Conservation (phyloP, 1,140 invertebrate genomes). For the Neodiprion fabricii region DNA sequence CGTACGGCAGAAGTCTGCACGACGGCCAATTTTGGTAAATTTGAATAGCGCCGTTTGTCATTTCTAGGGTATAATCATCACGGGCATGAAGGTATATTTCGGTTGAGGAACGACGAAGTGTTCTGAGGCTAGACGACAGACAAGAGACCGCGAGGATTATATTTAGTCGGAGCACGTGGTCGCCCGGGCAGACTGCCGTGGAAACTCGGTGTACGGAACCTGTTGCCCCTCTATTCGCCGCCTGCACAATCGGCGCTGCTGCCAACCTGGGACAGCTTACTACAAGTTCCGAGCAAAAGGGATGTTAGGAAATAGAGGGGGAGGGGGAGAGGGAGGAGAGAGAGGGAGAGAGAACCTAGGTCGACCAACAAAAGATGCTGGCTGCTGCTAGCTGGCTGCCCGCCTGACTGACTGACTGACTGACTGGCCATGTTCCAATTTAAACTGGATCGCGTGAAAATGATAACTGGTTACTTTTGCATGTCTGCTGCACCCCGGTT, state of each 20-base stretch:
- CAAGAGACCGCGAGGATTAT: slow-evolving; percentile 30
- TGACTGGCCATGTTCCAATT: background rate
- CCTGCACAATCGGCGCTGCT: background rate
- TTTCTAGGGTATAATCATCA: too few relatives aligned
- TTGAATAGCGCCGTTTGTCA: too few relatives aligned
- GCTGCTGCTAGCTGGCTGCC: too few relatives aligned
- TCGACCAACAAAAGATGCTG: background rate
- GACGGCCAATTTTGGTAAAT: too few relatives aligned
- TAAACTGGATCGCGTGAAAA: slow-evolving; percentile 7
- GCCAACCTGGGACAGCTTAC: background rate
- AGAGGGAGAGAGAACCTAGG: background rate
- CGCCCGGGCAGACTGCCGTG: slow-evolving; percentile 23
- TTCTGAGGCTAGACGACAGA: background rate
- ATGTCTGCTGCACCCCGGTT: background rate
- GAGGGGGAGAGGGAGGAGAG: slow-evolving; percentile 15
- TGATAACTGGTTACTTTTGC: background rate
- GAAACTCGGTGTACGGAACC: slow-evolving; percentile 12
- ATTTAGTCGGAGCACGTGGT: slow-evolving; percentile 47
- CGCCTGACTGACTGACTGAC: background rate
- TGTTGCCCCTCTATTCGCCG: slow-evolving; percentile 3
- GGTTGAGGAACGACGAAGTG: too few relatives aligned
- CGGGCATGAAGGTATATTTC: too few relatives aligned
- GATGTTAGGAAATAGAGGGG: slow-evolving; percentile 17
- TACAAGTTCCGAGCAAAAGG: background rate
- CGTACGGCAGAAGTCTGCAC: too few relatives aligned